Evolutionary conservation across 2,113 vertebrate species (phyloP), one percentile per base, ranked within the genome.

Genomic region (Corythornis vintsioides): DNA sequence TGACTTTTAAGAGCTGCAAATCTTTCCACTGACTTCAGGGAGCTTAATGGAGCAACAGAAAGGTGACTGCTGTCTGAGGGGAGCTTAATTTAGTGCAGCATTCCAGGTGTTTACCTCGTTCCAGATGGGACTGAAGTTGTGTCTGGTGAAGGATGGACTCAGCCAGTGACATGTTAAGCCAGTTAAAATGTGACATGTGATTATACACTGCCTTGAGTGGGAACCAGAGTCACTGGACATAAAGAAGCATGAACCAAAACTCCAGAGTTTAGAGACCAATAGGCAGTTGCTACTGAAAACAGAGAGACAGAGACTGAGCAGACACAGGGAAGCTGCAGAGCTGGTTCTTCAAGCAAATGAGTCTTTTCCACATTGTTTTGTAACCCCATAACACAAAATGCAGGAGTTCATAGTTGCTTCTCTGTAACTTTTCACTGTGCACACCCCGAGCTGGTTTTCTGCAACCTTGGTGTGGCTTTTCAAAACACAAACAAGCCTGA

Each of bases 401-500:
- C 43, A 63, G 7, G 31, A n/a, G 25, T 78, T 71, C 45, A 13
- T 53, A 67, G 56, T 74, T 45, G 26, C 20, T 83, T 83, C 69
- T 90, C 64, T 64, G 35, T 61, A 74, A 67, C 42, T 94, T 91
- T 89, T 88, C 94, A 76, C 43, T 84, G 48, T 0, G 0, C 40
- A 38, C 22, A 66, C 21, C 22, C 22, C 48, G 28, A 82, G 31
- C 33, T 73, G 80, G 8, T 74, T 87, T 80, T 74, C 35, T 77
- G 66, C 11, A 55, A 50, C 52, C 50, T 26, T 64, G 24, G 17
- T 56, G 38, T 64, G 40, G 33, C 24, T 63, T 90, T 67, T 89
- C 82, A 88, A 43, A 78, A 88, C 28, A 83, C 60, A 85, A 77
- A 57, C 15, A 64, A 22, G 57, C 73, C 80, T 85, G 90, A 95